Base-by-base conservation (phyloP, 2,888 invertebrate species). In the Heliothis peltigera region DNA sequence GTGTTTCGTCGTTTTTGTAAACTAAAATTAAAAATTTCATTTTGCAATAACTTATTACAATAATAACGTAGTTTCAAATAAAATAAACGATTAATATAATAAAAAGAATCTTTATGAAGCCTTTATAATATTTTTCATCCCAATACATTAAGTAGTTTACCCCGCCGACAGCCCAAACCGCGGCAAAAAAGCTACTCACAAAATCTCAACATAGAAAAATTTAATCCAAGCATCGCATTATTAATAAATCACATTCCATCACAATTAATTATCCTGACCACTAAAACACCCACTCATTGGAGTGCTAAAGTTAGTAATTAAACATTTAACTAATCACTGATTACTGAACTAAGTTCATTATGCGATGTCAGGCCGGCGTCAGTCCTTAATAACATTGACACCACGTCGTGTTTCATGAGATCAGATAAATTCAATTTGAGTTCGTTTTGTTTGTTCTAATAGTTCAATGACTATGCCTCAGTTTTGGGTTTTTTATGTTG, bases 301-400 rank as follows among this genome's bases (percentile, higher is more conserved):
- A 39, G n/a, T 39, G 5, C 18, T 18, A 25, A 57, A 77, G 52
- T 57, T 42, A 49, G 44, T 53, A 56, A 77, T 52, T 70, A 57
- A 77, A 57, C 65, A 53, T 64, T 76, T 71, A 42, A 64, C 32
- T 72, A 77, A 71, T 72, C 43, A 71, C 63, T 59, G 51, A 71
- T 71, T 77, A 28, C 46, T 28, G 56, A 77, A 71, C 43, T 49
- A 64, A 77, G 47, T 65, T 47, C 35, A 55, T 77, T 72, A 65
- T 73, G 66, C 49, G 32, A 46, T 44, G 72, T 77, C 77, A 71
- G 64, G 70, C n/a, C n/a, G 21, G 25, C 53, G 15, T 70, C 21
- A 42, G 19, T 39, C 35, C 8, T n/a, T 18, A 43, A 35, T 21
- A 21, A 1, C 19, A 47, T 39, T 55, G 76, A 39, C 42, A 43